Percentiles rank a stretch among this genome's conserved stretches.
Evolutionary conservation across 2,113 vertebrate species (phyloP).

Genomic region (Ageneiosus marmoratus): DNA sequence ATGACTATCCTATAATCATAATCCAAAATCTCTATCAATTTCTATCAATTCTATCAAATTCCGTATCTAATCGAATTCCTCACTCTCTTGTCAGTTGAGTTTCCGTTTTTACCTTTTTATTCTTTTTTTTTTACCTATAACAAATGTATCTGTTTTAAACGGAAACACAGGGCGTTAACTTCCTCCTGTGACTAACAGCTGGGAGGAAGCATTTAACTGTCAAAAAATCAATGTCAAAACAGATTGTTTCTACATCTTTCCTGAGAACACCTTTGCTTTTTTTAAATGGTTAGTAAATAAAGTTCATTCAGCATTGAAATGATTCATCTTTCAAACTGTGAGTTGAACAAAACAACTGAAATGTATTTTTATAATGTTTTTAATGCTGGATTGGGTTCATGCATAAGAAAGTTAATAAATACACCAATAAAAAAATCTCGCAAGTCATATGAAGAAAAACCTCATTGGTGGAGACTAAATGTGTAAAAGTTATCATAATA

Average conservation of each 20-base stretch:
- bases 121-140: background rate
- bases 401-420: background rate
- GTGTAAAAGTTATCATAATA: background rate
- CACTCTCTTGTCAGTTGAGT: background rate
- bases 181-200: background rate
- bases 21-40: background rate
- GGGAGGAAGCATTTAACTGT: conserved; percentile 7
- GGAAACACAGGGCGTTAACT: background rate
- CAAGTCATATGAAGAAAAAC: no score
- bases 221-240: conserved; percentile 1
- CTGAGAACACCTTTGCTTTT: background rate
- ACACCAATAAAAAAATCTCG: background rate
- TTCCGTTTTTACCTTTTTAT: background rate
- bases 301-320: background rate
- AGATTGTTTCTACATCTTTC: background rate
- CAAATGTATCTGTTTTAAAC: background rate
- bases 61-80: background rate
- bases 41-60: background rate
- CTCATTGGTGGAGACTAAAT: background rate
- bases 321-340: background rate
- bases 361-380: background rate
- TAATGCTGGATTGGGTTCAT: background rate
- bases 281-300: background rate
- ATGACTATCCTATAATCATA: background rate
- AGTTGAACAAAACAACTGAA: background rate